A percentile compares a stretch with the other conserved stretches of the same genome.
Evolutionary conservation across 2,113 vertebrate species (phyloP).

Genomic region (Artemisiospiza belli): DNA sequence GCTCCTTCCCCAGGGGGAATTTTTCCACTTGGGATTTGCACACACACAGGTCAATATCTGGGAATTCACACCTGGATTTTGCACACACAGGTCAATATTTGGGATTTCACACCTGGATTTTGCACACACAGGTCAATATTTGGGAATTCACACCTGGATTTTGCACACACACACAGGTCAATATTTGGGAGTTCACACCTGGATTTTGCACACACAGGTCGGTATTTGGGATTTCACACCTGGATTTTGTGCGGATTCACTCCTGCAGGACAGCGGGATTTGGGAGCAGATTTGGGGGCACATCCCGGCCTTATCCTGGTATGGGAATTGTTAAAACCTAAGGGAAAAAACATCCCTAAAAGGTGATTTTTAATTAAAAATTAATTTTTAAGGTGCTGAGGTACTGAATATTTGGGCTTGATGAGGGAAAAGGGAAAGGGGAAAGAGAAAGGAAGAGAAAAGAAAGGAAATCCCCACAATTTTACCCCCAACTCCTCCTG

Average conservation of each 20-base stretch:
- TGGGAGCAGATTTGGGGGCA: not conserved
- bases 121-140: not conserved
- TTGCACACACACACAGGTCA: not conserved
- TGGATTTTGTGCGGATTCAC: not conserved
- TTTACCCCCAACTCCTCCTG: too few relatives aligned
- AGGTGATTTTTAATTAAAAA: not conserved
- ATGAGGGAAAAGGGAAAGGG: not conserved
- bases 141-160: too few relatives aligned
- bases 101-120: too few relatives aligned
- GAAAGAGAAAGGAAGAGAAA: too few relatives aligned
- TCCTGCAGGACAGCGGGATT: not conserved
- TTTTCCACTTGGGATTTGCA: not conserved
- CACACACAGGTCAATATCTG: too few relatives aligned
- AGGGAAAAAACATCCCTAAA: not conserved
- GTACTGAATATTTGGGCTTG: not conserved
- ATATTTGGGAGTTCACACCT: too few relatives aligned
- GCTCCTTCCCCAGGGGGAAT: not conserved
- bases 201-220: too few relatives aligned
- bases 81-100: too few relatives aligned
- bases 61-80: too few relatives aligned
- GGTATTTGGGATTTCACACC: too few relatives aligned
- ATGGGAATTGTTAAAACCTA: not conserved
- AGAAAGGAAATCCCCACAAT: not conserved
- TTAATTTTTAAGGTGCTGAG: too few relatives aligned
- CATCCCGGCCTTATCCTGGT: not conserved